These are phyloP conservation scores for Andricus quercusramuli DNA, from an alignment of 2,888 invertebrate species.

Conservation along the genomic window DNA sequence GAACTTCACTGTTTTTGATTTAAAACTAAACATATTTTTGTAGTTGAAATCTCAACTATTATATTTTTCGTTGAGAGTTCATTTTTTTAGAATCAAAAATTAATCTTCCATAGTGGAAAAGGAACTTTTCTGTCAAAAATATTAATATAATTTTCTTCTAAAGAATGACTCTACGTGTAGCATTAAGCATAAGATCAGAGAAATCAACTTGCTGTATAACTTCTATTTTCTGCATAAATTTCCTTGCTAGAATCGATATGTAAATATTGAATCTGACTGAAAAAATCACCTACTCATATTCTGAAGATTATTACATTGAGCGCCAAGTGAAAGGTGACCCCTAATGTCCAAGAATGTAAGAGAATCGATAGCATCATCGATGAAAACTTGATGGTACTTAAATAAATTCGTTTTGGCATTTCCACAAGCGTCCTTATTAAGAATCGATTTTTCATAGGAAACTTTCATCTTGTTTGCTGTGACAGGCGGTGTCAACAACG, in stretches of 20 bases:
- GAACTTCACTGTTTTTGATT: too few species aligned
- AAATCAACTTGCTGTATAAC: neutral
- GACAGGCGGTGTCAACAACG: constrained; percentile 35
- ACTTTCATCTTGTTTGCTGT: constrained; percentile 36
- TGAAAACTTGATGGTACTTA: constrained; percentile 9
- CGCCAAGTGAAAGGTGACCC: constrained; percentile 32
- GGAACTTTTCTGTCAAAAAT: too few species aligned
- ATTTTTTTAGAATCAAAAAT: too few species aligned
- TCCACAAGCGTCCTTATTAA: neutral
- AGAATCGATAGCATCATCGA: constrained; percentile 33
- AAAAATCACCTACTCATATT: constrained; percentile 7
- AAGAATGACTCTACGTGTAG: too few species aligned
- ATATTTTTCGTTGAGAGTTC: too few species aligned
- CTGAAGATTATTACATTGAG: constrained; percentile 8
- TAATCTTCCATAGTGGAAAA: too few species aligned
- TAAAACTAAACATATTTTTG: too few species aligned
- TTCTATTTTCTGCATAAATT: constrained; percentile 7
- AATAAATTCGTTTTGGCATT: constrained; percentile 18
- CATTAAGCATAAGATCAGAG: too few species aligned
- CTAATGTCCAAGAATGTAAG: constrained; percentile 1
- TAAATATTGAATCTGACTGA: constrained; percentile 1
- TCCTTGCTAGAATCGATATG: constrained; percentile 13
- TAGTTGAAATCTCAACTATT: too few species aligned
- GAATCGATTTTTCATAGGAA: constrained; percentile 26
- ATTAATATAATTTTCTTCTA: too few species aligned